Evolutionary conservation across 2,113 vertebrate species (phyloP).

Genomic region (Embiotoca jacksoni): DNA sequence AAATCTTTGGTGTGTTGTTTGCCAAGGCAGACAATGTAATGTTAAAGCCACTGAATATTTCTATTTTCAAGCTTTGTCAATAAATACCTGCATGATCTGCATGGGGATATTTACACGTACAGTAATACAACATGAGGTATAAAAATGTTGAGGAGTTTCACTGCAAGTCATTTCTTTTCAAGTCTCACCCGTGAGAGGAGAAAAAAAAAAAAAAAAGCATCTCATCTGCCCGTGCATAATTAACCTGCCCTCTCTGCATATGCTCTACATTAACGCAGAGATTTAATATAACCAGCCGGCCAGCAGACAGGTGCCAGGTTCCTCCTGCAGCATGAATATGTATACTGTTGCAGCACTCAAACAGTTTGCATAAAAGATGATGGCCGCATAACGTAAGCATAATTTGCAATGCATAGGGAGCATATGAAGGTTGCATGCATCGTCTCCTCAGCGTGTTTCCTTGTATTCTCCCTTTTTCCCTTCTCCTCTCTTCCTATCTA

Average conservation of each 20-base stretch:
- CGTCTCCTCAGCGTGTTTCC: conserved; percentile 18
- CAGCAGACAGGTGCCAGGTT: conserved; percentile 75
- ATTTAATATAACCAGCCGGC: conserved; percentile 52
- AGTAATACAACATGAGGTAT: conserved; percentile 14
- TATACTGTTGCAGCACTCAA: conserved; percentile 68
- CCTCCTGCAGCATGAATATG: conserved; percentile 72
- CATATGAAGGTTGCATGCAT: conserved; percentile 59
- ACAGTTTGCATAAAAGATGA: conserved; percentile 80
- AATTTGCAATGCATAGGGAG: conserved; percentile 73
- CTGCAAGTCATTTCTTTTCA: conserved; percentile 30
- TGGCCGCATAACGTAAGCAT: conserved; percentile 58
- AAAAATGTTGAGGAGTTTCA: conserved; percentile 21
- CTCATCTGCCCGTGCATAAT: conserved; percentile 64
- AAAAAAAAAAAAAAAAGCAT: conserved; percentile 14
- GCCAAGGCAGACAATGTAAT: neutral
- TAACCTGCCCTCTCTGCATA: conserved; percentile 53
- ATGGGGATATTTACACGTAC: conserved; percentile 23
- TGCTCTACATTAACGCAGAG: conserved; percentile 68
- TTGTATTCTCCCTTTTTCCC: neutral
- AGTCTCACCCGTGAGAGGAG: conserved; percentile 12
- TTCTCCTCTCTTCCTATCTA: neutral
- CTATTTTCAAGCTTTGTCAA: neutral
- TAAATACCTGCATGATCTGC: neutral
- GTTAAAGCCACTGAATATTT: neutral
- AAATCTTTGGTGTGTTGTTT: neutral